Evolutionary conservation across 2,888 invertebrate species (phyloP).

Genomic region (Tipula helvola): DNA sequence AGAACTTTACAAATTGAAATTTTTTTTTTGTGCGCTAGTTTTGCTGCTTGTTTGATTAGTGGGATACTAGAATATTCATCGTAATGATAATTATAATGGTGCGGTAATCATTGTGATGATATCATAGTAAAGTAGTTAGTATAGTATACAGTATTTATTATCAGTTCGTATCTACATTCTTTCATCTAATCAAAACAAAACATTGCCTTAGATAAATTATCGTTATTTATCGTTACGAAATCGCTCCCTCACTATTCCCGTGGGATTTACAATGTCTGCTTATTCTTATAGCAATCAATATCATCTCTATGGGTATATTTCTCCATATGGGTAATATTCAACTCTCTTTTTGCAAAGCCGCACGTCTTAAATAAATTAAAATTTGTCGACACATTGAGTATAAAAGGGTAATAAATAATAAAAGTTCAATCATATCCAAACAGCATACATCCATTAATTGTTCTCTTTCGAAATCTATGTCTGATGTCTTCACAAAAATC

Average conservation of each 20-base stretch:
- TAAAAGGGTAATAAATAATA: too few species aligned
- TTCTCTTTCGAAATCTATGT: too few species aligned
- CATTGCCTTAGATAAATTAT: too few species aligned
- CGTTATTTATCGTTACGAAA: neutral
- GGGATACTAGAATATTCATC: neutral
- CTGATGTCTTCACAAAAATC: too few species aligned
- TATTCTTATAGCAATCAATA: neutral
- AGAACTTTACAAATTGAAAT: neutral
- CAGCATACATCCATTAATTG: too few species aligned
- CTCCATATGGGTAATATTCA: too few species aligned
- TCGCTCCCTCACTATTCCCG: neutral
- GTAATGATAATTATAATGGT: neutral
- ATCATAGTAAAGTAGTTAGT: neutral
- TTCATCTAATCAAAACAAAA: too few species aligned
- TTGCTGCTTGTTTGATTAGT: neutral
- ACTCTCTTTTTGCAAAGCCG: too few species aligned
- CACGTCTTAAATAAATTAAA: neutral
- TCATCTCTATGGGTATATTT: neutral
- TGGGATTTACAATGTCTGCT: neutral
- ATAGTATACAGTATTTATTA: neutral
- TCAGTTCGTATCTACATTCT: neutral
- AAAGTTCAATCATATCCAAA: too few species aligned
- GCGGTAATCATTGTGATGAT: neutral
- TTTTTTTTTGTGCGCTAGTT: neutral
- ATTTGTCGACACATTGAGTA: too few species aligned